Evolutionary conservation across 2,797 vertebrate species (phyloP), one percentile per base, ranked within the genome.

Genomic region (Sebastiscus tertius): DNA sequence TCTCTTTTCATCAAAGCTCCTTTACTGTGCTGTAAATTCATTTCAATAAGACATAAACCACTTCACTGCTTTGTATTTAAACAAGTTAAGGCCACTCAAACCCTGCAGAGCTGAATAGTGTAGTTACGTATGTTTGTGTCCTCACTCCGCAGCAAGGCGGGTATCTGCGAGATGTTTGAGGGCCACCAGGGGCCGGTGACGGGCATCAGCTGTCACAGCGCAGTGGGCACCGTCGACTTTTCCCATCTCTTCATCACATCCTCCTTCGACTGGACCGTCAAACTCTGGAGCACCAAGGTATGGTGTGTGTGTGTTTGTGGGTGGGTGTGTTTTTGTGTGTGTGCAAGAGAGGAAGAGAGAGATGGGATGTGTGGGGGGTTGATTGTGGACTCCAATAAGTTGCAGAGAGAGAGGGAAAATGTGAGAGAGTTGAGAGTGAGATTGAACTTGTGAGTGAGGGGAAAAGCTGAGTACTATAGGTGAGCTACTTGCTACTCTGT

Each of bases 241-340:
- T 99, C 98, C 61, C 98, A 99, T 92, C 97, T 99, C 67, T 99
- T 99, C 87, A 96, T 98, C 90, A 98, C 98, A 2, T 99, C 98
- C 1, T 99, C 98, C 3, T 99, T 99, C 78, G 98, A 99, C 95
- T 99, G 98, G 98, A 99, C 98, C 20, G 96, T 99, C 90, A 99
- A 99, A 90, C 92, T 99, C 76, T 99, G 98, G 98, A 99, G 97
- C 88, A 99, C 98, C 74, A 99, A 99, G 98, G 98, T 99, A 94
- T 4, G 8, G 12, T 31, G 39, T 69, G 75, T 82, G 29, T 59
- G 31, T 72, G 64, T 67, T 11, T 20, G 46, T 67, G 66, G 18
- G 46, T 67, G 66, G 18, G 39, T 24, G 62, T 62, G 60, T 33
- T 12, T 26, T 6, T 60, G 24, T 34, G 58, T 29, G 54, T 59